Percentiles rank a stretch among this genome's conserved stretches.
phyloP scores from a whole-genome alignment of 2,113 vertebrate genomes.

The Paradoxurus hermaphroditus region DNA sequence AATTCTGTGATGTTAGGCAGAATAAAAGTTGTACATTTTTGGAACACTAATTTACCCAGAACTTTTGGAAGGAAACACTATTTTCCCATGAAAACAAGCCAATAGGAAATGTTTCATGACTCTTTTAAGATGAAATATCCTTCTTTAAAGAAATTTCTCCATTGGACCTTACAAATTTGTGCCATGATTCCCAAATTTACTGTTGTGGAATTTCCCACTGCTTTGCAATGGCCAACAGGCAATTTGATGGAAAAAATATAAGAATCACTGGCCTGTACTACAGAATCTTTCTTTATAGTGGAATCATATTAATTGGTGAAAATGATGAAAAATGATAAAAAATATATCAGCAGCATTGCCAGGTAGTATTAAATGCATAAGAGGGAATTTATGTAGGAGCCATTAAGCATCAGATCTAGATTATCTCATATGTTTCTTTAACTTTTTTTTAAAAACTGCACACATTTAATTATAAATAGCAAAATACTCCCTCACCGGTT shows the following conservation, averaged over 20 bases:
- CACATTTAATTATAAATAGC: background rate
- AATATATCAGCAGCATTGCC: background rate
- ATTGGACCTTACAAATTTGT: background rate
- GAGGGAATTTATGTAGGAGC: background rate
- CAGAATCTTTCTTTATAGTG: background rate
- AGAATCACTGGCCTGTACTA: background rate
- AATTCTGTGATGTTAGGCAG: background rate
- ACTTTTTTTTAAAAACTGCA: background rate
- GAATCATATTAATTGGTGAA: background rate
- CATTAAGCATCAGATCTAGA: background rate
- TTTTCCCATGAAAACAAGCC: background rate
- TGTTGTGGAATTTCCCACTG: background rate
- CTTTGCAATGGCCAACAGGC: background rate
- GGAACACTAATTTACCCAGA: background rate
- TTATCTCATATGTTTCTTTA: background rate
- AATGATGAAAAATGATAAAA: background rate
- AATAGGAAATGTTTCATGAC: background rate
- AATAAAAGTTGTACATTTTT: background rate
- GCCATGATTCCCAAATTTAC: fast-evolving
- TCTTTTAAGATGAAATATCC: background rate
- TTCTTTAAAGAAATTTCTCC: background rate
- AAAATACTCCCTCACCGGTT: background rate
- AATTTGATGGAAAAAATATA: background rate
- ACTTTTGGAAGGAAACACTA: background rate
- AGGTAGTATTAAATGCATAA: background rate